Conservation (phyloP, 2,113 vertebrate genomes). For the Ailuropoda melanoleuca region DNA sequence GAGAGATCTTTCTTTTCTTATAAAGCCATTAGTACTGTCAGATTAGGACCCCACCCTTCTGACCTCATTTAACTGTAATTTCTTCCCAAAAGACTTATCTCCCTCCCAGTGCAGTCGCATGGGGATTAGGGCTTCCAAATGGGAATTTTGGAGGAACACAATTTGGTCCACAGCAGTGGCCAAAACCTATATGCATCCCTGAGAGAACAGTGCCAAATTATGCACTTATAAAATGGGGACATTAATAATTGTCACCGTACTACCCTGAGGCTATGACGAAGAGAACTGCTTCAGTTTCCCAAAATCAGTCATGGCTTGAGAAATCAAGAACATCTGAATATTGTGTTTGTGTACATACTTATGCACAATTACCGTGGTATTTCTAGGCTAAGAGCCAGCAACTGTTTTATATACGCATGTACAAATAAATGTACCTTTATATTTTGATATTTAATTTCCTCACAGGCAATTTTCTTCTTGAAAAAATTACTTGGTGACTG, state of each 20-base stretch:
- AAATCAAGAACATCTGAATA: constrained; percentile 21
- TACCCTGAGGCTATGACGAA: not conserved
- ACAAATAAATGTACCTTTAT: constrained; percentile 36
- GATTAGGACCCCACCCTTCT: not conserved
- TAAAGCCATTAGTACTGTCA: not conserved
- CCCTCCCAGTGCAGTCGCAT: not conserved
- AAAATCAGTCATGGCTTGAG: not conserved
- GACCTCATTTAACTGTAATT: not conserved
- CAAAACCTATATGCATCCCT: not conserved
- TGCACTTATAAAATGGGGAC: not conserved
- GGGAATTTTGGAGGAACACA: not conserved
- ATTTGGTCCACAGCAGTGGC: not conserved
- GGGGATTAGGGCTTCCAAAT: not conserved
- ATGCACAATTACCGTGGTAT: not conserved
- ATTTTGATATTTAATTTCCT: constrained; percentile 43
- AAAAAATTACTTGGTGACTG: not conserved
- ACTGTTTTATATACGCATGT: not conserved
- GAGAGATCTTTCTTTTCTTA: not conserved
- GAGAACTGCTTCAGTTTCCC: not conserved
- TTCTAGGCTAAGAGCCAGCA: constrained; percentile 40
- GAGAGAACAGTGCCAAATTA: not conserved
- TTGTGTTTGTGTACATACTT: not conserved
- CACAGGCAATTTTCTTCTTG: constrained; percentile 8
- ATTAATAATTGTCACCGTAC: not conserved
- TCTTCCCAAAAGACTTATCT: not conserved